These are phyloP conservation scores for Euura lappo DNA, from an alignment of 1,140 invertebrate genomes.

Conservation along the genomic window DNA sequence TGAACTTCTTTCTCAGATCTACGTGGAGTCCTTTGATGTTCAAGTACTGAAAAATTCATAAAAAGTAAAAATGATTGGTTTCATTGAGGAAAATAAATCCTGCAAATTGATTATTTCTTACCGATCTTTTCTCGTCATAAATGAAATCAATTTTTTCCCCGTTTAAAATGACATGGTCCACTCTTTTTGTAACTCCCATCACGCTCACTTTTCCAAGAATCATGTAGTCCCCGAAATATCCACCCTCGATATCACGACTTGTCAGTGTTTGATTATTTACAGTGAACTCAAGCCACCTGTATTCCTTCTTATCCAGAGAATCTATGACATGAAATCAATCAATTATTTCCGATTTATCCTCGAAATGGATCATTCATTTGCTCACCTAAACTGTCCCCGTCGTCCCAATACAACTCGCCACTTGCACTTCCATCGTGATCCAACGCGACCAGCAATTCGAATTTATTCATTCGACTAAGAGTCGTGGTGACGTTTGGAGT, in stretches of 20 bases:
- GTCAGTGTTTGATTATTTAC: slow-evolving; percentile 57
- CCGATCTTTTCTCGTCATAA: slow-evolving; percentile 31
- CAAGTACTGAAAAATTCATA: slow-evolving; percentile 62
- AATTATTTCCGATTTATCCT: too few relatives aligned
- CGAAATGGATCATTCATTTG: slow-evolving; percentile 18
- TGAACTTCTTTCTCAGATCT: slow-evolving; percentile 57
- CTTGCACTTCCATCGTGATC: slow-evolving; percentile 60
- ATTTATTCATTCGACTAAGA: slow-evolving; percentile 64
- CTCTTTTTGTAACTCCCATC: slow-evolving; percentile 42
- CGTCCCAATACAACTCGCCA: slow-evolving; percentile 80
- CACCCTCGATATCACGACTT: slow-evolving; percentile 42
- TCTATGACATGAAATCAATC: slow-evolving; percentile 56
- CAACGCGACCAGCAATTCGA: slow-evolving; percentile 67
- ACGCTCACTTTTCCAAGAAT: slow-evolving; percentile 47
- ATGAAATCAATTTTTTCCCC: slow-evolving; percentile 32
- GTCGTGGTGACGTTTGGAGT: slow-evolving; percentile 69
- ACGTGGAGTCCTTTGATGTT: slow-evolving; percentile 61
- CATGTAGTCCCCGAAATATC: slow-evolving; percentile 37
- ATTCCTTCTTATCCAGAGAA: slow-evolving; percentile 66
- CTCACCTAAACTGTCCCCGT: slow-evolving; percentile 74
- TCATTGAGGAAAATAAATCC: background rate
- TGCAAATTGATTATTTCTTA: slow-evolving; percentile 28
- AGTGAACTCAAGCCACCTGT: slow-evolving; percentile 64
- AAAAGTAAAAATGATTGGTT: slow-evolving; percentile 10
- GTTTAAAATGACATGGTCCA: slow-evolving; percentile 42